Percentiles rank a stretch among this genome's conserved stretches.
phyloP scores from a whole-genome alignment of 2,113 vertebrate species.

The Columbina picui region DNA sequence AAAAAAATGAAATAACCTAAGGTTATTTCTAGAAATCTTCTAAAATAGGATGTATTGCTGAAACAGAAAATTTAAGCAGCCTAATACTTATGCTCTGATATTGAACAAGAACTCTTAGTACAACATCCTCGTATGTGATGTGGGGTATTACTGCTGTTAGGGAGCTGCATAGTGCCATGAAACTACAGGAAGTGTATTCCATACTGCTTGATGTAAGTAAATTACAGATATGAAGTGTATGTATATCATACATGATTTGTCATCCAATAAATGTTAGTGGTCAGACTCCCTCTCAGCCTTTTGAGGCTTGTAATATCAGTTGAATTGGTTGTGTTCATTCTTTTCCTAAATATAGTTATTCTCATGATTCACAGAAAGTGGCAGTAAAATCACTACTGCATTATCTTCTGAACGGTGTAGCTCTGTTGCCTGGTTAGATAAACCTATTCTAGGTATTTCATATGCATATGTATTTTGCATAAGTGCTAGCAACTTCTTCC shows the following conservation, averaged over 20 bases:
- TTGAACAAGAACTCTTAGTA: background rate
- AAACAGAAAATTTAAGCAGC: background rate
- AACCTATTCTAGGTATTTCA: background rate
- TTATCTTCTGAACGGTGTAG: background rate
- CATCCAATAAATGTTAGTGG: background rate
- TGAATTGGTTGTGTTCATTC: background rate
- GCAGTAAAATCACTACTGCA: background rate
- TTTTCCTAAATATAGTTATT: background rate
- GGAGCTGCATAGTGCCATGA: background rate
- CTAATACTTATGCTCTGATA: background rate
- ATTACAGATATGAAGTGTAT: background rate
- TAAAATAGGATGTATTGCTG: background rate
- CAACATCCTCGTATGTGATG: background rate
- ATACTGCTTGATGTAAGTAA: background rate
- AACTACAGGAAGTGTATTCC: background rate
- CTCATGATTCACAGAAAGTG: background rate
- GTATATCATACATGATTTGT: background rate
- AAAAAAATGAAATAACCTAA: rapidly evolving
- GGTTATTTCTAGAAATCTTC: background rate
- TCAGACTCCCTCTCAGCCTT: background rate
- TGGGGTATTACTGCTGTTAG: background rate
- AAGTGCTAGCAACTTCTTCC: background rate
- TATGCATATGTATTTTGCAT: background rate
- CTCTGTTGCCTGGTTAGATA: background rate
- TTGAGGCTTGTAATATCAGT: background rate